phyloP scores from a whole-genome alignment of 2,888 invertebrate genomes.

The Aleiodes leptofemur region DNA sequence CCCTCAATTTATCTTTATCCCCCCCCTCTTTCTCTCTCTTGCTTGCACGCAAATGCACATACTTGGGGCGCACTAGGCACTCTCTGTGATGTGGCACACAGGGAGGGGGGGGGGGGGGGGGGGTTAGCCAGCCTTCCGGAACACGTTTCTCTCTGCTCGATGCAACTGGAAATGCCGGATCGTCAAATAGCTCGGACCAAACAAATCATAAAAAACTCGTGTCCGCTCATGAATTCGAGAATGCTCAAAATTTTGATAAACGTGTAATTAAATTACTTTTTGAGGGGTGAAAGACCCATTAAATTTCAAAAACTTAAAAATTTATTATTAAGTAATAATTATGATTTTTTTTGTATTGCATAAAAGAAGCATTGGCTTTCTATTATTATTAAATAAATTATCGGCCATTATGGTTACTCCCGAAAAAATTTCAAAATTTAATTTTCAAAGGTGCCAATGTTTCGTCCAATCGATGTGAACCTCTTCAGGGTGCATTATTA shows the following conservation, averaged over 20 bases:
- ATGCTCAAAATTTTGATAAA: conserved; percentile 11
- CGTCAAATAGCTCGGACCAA: conserved; percentile 4
- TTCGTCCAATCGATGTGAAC: no score
- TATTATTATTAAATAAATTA: no score
- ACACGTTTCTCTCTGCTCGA: background rate
- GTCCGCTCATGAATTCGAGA: background rate
- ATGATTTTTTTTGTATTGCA: no score
- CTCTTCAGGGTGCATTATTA: no score
- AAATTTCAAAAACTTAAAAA: no score
- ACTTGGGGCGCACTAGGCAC: no score
- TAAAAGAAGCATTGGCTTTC: no score
- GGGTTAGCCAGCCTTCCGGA: conserved; percentile 34
- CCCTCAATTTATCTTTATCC: conserved; percentile 21
- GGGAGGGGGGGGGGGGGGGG: background rate
- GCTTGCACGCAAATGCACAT: conserved; percentile 20
- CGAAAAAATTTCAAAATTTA: no score
- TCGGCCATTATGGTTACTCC: no score
- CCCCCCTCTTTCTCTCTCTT: conserved; percentile 16
- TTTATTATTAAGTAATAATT: no score
- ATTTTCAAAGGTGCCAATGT: no score
- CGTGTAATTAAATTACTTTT: background rate
- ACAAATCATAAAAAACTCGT: background rate
- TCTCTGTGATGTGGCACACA: conserved; percentile 6
- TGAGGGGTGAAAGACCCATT: no score
- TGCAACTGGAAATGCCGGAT: background rate